Evolutionary conservation across 2,113 vertebrate genomes (phyloP).

Genomic region (Bubalus kerabau): DNA sequence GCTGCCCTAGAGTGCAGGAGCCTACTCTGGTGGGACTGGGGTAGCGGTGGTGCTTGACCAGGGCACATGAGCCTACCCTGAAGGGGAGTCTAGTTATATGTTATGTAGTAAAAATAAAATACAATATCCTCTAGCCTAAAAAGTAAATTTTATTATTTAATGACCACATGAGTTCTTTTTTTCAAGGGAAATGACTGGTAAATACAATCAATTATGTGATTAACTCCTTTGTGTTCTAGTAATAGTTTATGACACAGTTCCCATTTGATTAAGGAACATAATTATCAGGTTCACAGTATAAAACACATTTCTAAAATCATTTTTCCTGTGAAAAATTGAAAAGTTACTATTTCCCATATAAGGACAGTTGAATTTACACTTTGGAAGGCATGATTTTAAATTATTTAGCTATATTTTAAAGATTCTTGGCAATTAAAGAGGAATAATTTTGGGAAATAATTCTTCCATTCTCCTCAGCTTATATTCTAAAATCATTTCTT

Average conservation of each 20-base stretch:
- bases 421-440: not conserved
- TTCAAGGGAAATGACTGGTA: not conserved
- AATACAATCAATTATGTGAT: not conserved
- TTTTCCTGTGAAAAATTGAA: not conserved
- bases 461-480: not conserved
- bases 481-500: not conserved
- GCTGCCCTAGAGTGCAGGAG: not conserved
- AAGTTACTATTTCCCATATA: not conserved
- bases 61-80: not conserved
- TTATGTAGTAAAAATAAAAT: not conserved
- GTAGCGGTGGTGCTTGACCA: not conserved
- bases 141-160: not conserved
- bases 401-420: not conserved
- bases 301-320: not conserved
- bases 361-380: not conserved
- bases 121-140: not conserved
- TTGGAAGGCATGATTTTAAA: not conserved
- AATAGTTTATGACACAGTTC: not conserved
- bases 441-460: not conserved
- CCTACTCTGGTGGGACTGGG: not conserved
- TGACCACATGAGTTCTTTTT: not conserved
- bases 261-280: not conserved
- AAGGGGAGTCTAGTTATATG: not conserved
- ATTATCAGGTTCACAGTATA: not conserved
- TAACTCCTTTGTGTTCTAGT: not conserved